Evolutionary conservation across 1,140 invertebrate genomes (phyloP), one percentile per base, ranked within the genome.

Genomic region (Plutomurus gul): DNA sequence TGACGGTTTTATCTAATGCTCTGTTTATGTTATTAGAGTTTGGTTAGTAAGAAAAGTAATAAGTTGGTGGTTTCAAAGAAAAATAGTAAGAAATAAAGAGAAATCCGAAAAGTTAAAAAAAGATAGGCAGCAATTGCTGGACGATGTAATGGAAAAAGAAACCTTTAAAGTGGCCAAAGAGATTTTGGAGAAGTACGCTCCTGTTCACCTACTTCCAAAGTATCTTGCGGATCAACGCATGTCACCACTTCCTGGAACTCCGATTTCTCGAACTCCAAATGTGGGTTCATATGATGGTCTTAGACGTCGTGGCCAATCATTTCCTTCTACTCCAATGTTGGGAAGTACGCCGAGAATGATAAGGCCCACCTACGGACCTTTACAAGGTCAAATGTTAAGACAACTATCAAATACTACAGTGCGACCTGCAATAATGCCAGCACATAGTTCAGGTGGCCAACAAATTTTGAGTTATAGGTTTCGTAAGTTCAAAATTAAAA

Each of bases 131-230:
- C 92, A 94, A 86, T 93, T 99, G 83, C 88, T 99, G 49, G 96
- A 99, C 85, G 92, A 96, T 87, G 96, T 99, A 37, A 98, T 96
- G 91, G 96, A 99, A 85, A 99, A 92, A 60, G 97, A 99, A 88
- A 98, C 96, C 1, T 99, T 98, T 86, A 99, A 98, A 88, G 95
- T 96, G 84, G 96, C 95, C 1, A 96, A 94, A 87, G 92, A 95
- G 87, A 95, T 98, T 84, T 88, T 98, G 71, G 92, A 96, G 85
- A 95, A 94, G 86, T 97, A 93, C 89, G 95, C 92, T 74, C 91
- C 91, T 39, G 90, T 92, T 80, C 88, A 91, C 84, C 85, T 92
- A 13, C 85, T 85, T 81, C 87, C 86, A 83, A 84, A 84, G 40
- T 81, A 82, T 77, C 76, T 83, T 30, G 80, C 77, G 0, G 82